These are phyloP conservation scores for Eilema caniola DNA, from an alignment of 2,888 invertebrate species.

Conservation along the genomic window DNA sequence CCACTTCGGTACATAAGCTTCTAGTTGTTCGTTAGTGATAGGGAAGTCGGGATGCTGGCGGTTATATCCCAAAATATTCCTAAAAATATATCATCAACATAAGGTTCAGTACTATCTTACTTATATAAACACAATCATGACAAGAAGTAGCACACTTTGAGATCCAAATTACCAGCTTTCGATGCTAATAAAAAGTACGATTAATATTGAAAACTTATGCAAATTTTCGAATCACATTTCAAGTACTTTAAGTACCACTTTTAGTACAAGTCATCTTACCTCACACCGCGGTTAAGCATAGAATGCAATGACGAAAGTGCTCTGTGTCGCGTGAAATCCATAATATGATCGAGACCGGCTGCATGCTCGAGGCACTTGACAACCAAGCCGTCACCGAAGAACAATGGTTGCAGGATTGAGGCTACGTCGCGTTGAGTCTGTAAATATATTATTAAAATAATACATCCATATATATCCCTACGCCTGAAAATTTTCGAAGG, in stretches of 20 bases:
- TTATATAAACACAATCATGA: no score
- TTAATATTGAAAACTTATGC: not conserved
- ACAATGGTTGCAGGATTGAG: constrained; percentile 93
- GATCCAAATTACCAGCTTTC: no score
- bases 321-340: constrained; percentile 99
- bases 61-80: constrained; percentile 97
- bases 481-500: no score
- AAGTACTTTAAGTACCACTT: no score
- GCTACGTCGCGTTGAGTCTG: constrained; percentile 96
- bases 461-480: not conserved
- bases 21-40: constrained; percentile 95
- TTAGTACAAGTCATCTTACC: constrained; percentile 74
- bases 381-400: constrained; percentile 97
- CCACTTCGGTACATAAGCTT: constrained; percentile 97
- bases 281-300: constrained; percentile 97
- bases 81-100: constrained; percentile 51
- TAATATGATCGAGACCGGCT: constrained; percentile 97
- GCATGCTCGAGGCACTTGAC: constrained; percentile 97
- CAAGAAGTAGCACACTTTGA: no score
- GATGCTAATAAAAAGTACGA: not conserved
- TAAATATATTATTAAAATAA: constrained; percentile 2
- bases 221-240: no score
- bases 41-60: constrained; percentile 98
- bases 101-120: not conserved
- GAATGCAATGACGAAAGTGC: constrained; percentile 98